Evolutionary conservation across 2,888 invertebrate species (phyloP), one percentile per base, ranked within the genome.

Genomic region (Polietes domitor): DNA sequence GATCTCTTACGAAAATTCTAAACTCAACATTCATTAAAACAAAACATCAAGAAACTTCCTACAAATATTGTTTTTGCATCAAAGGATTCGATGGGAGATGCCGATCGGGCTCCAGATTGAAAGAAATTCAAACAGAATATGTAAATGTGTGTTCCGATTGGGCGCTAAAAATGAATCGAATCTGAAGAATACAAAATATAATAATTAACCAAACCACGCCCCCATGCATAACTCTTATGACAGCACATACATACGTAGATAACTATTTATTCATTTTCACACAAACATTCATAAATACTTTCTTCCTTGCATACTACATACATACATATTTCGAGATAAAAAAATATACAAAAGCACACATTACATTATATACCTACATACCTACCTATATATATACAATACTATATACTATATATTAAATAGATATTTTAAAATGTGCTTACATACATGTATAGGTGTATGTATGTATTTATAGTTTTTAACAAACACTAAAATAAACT

Each of bases 1-100:
- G 61, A 71, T 79, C 55, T 73, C 58, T 74, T 32, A 41, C 21
- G 65, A 68, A 74, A 47, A 68, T 37, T 53, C 75, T 53, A 58
- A 79, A 37, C 32, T 68, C 10, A 61, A 32, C 19, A 55, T 72
- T 37, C n/a, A 72, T 55, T 72, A 19, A 37, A 68, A 47, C 0
- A n/a, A 15, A 47, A 47, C n/a, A 47, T 47, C 12, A n/a, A 12
- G 2, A 15, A 2, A n/a, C 47, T 47, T 2, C 47, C 6, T 12
- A 7, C 12, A 12, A 41, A 12, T 41, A 7, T 7, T 41, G 10
- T 41, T 7, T 41, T 32, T 32, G 9, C 9, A 41, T 12, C 41
- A 2, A 12, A 41, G 41, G 26, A 72, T 63, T 9, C 37, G 37
- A 9, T 7, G 4, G 6, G 6, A 3, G 7, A 3, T 37, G 37